Conservation (phyloP, 2,888 invertebrate genomes). For the Athripsodes cinereus region DNA sequence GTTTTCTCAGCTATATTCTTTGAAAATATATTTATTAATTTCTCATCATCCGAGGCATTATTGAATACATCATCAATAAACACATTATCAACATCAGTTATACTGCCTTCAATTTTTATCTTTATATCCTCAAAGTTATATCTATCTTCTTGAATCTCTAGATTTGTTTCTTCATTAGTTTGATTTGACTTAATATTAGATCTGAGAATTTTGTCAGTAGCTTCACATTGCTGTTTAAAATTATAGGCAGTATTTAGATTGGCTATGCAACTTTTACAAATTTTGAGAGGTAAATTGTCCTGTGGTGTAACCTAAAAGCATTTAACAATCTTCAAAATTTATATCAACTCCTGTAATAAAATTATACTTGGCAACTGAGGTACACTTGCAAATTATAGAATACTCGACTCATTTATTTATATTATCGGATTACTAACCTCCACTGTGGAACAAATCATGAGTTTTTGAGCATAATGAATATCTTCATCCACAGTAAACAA, state of each 20-base stretch:
- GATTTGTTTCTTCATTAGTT: background rate
- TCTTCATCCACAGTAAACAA: conserved; percentile 16
- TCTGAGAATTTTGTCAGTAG: conserved; percentile 16
- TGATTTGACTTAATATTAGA: background rate
- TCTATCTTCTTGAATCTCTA: too few relatives aligned
- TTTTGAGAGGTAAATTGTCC: conserved; percentile 15
- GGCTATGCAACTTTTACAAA: conserved; percentile 15
- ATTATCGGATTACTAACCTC: conserved; percentile 11
- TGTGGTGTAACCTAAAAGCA: conserved; percentile 18
- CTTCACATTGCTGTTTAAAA: conserved; percentile 21
- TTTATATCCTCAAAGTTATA: background rate
- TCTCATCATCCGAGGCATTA: background rate
- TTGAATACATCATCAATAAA: background rate
- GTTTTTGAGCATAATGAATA: conserved; percentile 21
- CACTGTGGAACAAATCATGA: conserved; percentile 15
- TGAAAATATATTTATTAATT: background rate
- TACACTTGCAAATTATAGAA: too few relatives aligned
- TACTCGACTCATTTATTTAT: too few relatives aligned
- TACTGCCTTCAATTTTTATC: background rate
- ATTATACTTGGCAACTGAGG: too few relatives aligned
- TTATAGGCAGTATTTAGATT: conserved; percentile 16
- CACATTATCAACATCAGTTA: background rate
- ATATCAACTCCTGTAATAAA: too few relatives aligned
- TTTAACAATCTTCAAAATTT: too few relatives aligned
- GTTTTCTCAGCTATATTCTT: background rate